Base-by-base conservation (phyloP, 1,140 invertebrate species). In the Drosophila albomicans region DNA sequence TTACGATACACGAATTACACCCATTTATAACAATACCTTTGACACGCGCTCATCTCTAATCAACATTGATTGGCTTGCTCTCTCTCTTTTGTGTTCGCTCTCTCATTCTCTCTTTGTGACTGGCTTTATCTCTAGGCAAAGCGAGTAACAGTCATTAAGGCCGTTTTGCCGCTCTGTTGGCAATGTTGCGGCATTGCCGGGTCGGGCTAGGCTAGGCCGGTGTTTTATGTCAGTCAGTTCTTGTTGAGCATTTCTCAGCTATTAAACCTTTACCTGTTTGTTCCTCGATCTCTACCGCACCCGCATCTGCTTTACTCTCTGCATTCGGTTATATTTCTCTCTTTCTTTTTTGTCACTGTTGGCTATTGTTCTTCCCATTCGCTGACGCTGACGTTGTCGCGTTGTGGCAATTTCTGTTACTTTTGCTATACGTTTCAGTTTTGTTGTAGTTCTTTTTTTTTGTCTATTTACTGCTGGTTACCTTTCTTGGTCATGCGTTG, bases 401-500 rank as follows among this genome's bases (percentile, higher is more conserved):
- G 13, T 72, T 84, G 73, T 69, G 45, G 45, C 67, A 67, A 72
- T 66, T 59, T 78, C 72, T 77, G 76, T 65, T 78, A 71, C 69
- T 75, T 82, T 74, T 63, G 58, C 68, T 72, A 77, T 74, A 58
- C 81, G 77, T 48, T 63, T 54, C 28, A 28, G 5, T 67, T 6
- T 46, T 45, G 32, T 46, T 30, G 20, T 54, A 41, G 8, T 20
- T 20, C 2, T 52, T n/a, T 51, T 69, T 48, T 86, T 75, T 69
- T 75, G 78, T 87, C 69, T 79, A 82, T 80, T 74, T 71, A 49
- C 46, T 68, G 54, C 41, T 68, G 70, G 73, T 84, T 87, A 84
- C 84, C 84, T 75, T 87, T 87, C 84, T 82, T 87, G 84, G 84
- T 80, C 84, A 89, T 87, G 84, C 67, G 87, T 78, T 88, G 84